Evolutionary conservation across 2,113 vertebrate genomes (phyloP).

Genomic region (Salvelinus fontinalis): DNA sequence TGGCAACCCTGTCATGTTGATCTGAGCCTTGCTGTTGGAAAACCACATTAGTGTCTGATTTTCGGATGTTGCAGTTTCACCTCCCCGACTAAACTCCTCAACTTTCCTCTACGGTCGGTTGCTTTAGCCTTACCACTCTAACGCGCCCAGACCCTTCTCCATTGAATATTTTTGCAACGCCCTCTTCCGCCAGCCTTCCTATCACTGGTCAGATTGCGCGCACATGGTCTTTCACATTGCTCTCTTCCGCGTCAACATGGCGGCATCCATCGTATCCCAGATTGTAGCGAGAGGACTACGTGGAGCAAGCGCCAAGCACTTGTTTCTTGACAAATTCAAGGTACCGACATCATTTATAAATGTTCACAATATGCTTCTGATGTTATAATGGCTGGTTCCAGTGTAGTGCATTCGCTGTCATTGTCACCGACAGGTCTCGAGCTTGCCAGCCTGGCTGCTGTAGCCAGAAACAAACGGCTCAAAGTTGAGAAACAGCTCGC

Average conservation of each 20-base stretch:
- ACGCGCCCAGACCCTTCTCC: too few relatives aligned
- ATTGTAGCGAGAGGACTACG: slow-evolving; percentile 71
- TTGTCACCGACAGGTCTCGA: neutral
- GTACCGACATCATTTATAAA: slow-evolving; percentile 34
- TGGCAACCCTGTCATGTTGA: too few relatives aligned
- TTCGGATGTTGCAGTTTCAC: too few relatives aligned
- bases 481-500: neutral
- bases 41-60: too few relatives aligned
- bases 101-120: too few relatives aligned
- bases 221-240: slow-evolving; percentile 18
- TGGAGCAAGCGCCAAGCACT: slow-evolving; percentile 60
- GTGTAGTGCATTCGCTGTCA: neutral
- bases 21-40: too few relatives aligned
- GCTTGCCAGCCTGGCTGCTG: neutral
- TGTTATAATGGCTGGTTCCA: too few relatives aligned
- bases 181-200: slow-evolving; percentile 24
- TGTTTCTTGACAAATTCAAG: slow-evolving; percentile 70
- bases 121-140: too few relatives aligned
- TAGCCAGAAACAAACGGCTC: neutral
- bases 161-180: slow-evolving; percentile 30
- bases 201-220: slow-evolving; percentile 31
- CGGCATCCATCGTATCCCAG: slow-evolving; percentile 78
- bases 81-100: too few relatives aligned
- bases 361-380: too few relatives aligned
- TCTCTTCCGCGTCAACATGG: slow-evolving; percentile 84